These are phyloP conservation scores for Glaucopsyche alexis DNA, from an alignment of 2,888 invertebrate species.

Conservation along the genomic window DNA sequence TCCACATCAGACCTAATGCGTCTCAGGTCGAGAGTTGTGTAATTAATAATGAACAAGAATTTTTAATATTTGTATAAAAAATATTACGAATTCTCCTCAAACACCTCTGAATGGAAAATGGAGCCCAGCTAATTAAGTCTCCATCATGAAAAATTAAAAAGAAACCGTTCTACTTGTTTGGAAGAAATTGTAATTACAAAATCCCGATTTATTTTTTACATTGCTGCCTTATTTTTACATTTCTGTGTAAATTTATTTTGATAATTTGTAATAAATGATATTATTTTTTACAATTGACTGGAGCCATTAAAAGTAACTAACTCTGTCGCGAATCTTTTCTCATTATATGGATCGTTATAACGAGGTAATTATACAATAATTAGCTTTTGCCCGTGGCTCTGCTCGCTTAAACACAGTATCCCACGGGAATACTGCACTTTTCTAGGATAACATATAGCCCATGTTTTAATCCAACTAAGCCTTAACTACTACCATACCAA, in stretches of 20 bases:
- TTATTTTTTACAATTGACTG: neutral
- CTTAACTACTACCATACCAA: no score
- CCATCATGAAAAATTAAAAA: neutral
- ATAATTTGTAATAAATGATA: neutral
- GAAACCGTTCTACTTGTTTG: neutral
- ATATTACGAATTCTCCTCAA: neutral
- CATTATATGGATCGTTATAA: no score
- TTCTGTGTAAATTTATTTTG: neutral
- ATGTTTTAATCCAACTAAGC: no score
- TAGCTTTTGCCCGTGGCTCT: no score
- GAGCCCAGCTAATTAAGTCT: neutral
- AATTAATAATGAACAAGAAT: neutral
- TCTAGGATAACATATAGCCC: no score
- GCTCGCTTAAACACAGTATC: no score
- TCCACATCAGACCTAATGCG: no score
- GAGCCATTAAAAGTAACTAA: neutral
- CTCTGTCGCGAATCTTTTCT: neutral
- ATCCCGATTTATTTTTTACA: neutral
- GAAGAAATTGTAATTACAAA: neutral
- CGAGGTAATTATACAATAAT: no score
- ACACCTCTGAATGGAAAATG: slow-evolving; percentile 2
- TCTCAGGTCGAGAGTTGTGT: no score
- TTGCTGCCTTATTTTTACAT: neutral
- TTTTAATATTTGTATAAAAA: neutral
- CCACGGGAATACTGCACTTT: no score